Evolutionary conservation across 2,888 invertebrate species (phyloP), one percentile per base, ranked within the genome.

Genomic region (Hypercompe scribonia): DNA sequence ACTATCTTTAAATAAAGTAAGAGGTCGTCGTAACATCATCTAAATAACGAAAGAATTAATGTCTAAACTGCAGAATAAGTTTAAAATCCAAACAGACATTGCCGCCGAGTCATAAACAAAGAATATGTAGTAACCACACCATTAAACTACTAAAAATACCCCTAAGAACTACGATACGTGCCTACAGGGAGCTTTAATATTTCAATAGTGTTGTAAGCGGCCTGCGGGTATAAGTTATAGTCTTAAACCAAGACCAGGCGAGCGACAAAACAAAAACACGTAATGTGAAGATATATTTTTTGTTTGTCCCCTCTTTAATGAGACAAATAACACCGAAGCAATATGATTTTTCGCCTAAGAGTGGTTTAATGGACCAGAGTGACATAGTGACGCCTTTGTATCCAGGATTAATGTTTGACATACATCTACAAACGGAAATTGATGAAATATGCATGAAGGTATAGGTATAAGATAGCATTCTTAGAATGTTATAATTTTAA

Each of bases 141-240:
- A 54, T 50, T 36, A 68, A 68, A 68, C 34, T 54, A n/a, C 15
- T 5, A 50, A 50, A n/a, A 68, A 54, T 18, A 50, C 33, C 64
- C n/a, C 18, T 46, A 50, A 67, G 15, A 33, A 31, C 21, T 33
- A 3, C 21, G 50, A 65, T 11, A 70, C 34, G 39, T 42, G 39
- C 46, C 39, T 46, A 24, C 24, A 64, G 63, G 46, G 63, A 34
- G 63, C 36, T 63, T 46, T 42, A 64, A 65, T 70, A 46, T 70
- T 70, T 70, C 50, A 65, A 42, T 70, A n/a, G 33, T 50, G 28
- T 70, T 50, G 34, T 50, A 50, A 15, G 31, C 21, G 28, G 39
- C 69, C 8, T 34, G 24, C 7, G 65, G 46, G 50, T n/a, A 34
- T 18, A 67, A 21, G 61, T 42, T 54, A 71, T 11, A 36, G 15